phyloP scores from a whole-genome alignment of 2,888 invertebrate genomes.

The Tillus elongatus region DNA sequence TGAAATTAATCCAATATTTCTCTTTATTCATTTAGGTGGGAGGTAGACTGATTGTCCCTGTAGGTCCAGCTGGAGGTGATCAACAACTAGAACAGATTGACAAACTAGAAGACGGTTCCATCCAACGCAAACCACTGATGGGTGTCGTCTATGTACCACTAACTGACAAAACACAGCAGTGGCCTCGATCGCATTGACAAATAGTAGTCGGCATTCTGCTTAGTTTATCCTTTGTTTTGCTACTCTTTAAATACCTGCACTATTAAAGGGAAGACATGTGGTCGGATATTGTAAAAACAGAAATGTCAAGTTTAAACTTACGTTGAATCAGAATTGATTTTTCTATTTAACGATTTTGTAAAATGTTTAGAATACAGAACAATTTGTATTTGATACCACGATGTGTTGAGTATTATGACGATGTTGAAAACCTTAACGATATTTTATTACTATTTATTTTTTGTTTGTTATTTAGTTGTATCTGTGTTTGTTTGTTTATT shows the following conservation, averaged over 20 bases:
- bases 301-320: no score
- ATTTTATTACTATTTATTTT: no score
- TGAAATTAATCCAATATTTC: neutral
- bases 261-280: no score
- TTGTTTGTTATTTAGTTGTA: no score
- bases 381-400: no score
- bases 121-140: slow-evolving; percentile 72
- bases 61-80: slow-evolving; percentile 76
- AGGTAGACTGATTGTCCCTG: slow-evolving; percentile 85
- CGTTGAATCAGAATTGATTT: no score
- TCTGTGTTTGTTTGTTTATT: no score
- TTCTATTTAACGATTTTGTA: no score
- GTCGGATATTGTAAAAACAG: no score
- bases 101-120: slow-evolving; percentile 70
- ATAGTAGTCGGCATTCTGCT: slow-evolving; percentile 18
- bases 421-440: no score
- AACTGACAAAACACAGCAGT: slow-evolving; percentile 73
- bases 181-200: slow-evolving; percentile 45
- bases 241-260: neutral
- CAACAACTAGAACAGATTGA: slow-evolving; percentile 87
- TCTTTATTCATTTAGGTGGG: slow-evolving; percentile 47
- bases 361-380: no score
- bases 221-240: slow-evolving; percentile 1
- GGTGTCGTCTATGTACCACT: slow-evolving; percentile 95
- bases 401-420: no score